A percentile compares a stretch with the other conserved stretches of the same genome.
Conservation (phyloP, 2,797 vertebrate species). For the Enteromius afrohamiltoni region DNA sequence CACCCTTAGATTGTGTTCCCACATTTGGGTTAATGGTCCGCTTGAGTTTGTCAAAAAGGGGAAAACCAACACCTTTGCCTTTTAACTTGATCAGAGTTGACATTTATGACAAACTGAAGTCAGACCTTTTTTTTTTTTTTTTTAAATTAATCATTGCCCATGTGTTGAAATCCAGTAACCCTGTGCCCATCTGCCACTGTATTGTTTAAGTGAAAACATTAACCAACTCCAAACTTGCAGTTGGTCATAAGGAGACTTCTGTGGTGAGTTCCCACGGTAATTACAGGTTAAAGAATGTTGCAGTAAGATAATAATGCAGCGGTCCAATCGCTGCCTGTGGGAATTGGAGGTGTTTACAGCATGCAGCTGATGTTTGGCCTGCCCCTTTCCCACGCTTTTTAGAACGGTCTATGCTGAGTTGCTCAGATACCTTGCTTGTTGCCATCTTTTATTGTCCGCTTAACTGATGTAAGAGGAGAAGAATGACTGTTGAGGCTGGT, state of each 20-base stretch:
- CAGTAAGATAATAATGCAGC: constrained; percentile 69
- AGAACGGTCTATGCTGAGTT: constrained; percentile 70
- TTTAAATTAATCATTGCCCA: constrained; percentile 49
- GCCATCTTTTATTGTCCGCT: constrained; percentile 77
- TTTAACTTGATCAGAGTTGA: neutral
- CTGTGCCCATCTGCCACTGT: constrained; percentile 40
- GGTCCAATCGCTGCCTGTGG: constrained; percentile 73
- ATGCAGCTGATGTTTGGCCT: constrained; percentile 59
- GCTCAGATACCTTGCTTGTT: constrained; percentile 74
- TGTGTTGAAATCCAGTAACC: constrained; percentile 56
- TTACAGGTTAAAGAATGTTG: constrained; percentile 74
- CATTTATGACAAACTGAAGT: neutral
- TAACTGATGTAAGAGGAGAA: constrained; percentile 74
- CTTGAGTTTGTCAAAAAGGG: neutral
- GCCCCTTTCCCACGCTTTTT: constrained; percentile 83
- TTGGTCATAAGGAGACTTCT: constrained; percentile 67
- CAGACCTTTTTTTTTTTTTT: too few species aligned
- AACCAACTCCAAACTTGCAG: constrained; percentile 69
- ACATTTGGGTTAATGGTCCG: neutral
- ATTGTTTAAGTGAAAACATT: constrained; percentile 67
- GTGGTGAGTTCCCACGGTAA: constrained; percentile 80
- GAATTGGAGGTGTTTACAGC: constrained; percentile 75
- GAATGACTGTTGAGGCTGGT: constrained; percentile 70
- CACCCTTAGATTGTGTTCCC: neutral
- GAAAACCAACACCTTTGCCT: neutral